Evolutionary conservation across 2,888 invertebrate species (phyloP).

Genomic region (Macropis europaea): DNA sequence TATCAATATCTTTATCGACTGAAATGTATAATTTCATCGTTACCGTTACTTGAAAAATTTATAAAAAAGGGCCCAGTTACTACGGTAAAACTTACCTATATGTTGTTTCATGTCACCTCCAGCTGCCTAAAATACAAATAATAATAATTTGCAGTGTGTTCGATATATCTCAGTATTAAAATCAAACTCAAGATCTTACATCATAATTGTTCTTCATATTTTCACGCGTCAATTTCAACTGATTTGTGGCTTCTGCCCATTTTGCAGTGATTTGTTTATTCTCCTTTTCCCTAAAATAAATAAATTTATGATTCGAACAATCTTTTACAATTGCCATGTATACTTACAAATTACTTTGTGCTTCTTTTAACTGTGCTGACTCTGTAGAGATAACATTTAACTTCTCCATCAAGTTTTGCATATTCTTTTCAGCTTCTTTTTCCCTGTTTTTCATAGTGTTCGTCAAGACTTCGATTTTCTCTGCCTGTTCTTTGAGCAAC

Average conservation of each 20-base stretch:
- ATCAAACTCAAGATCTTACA: slow-evolving; percentile 46
- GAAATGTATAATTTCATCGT: slow-evolving; percentile 29
- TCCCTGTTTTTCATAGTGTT: slow-evolving; percentile 65
- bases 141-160: slow-evolving; percentile 13
- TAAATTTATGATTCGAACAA: background rate
- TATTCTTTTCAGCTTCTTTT: slow-evolving; percentile 64
- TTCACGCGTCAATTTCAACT: slow-evolving; percentile 69
- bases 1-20: slow-evolving; percentile 39
- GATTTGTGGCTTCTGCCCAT: slow-evolving; percentile 64
- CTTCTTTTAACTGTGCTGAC: slow-evolving; percentile 64
- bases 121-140: slow-evolving; percentile 52
- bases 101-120: slow-evolving; percentile 63
- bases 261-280: slow-evolving; percentile 69
- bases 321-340: background rate
- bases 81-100: slow-evolving; percentile 50
- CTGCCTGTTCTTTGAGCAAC: slow-evolving; percentile 78
- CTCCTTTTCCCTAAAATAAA: slow-evolving; percentile 70
- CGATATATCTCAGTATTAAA: background rate
- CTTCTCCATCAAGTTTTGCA: slow-evolving; percentile 68
- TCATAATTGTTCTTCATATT: slow-evolving; percentile 73
- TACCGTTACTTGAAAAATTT: background rate
- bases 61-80: background rate
- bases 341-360: slow-evolving; percentile 67
- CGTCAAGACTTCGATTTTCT: slow-evolving; percentile 65
- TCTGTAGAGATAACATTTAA: slow-evolving; percentile 64